Conservation (phyloP, 2,113 vertebrate species). For the Mobula birostris region DNA sequence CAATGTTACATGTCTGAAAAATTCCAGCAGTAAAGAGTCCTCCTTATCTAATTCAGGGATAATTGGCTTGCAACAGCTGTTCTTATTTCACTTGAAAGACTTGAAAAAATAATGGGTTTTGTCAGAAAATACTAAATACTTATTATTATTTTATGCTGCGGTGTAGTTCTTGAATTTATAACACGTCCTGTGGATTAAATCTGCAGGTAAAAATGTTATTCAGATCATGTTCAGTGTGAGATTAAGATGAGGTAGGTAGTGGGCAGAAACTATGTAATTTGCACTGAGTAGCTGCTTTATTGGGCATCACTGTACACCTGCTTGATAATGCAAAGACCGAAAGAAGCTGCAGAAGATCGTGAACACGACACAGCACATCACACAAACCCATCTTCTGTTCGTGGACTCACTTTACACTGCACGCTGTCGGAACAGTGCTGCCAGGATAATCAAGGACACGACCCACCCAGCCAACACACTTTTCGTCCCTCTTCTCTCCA, state of each 20-base stretch:
- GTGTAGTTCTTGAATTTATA: background rate
- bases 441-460: too few species aligned
- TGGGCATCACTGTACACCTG: too few species aligned
- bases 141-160: background rate
- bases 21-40: background rate
- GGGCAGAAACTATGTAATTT: too few species aligned
- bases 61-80: background rate
- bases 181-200: background rate
- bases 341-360: too few species aligned
- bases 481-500: too few species aligned
- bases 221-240: background rate
- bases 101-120: background rate
- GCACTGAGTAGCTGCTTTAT: too few species aligned
- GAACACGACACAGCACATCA: too few species aligned
- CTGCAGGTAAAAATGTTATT: background rate
- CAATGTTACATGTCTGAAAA: background rate
- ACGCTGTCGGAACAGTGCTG: too few species aligned
- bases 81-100: background rate
- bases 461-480: too few species aligned
- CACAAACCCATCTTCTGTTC: too few species aligned
- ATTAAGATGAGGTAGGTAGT: background rate
- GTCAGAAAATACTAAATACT: background rate
- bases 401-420: too few species aligned
- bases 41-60: background rate
- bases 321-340: too few species aligned